These are phyloP conservation scores for Scopus umbretta DNA, from an alignment of 2,113 vertebrate genomes.

Conservation along the genomic window DNA sequence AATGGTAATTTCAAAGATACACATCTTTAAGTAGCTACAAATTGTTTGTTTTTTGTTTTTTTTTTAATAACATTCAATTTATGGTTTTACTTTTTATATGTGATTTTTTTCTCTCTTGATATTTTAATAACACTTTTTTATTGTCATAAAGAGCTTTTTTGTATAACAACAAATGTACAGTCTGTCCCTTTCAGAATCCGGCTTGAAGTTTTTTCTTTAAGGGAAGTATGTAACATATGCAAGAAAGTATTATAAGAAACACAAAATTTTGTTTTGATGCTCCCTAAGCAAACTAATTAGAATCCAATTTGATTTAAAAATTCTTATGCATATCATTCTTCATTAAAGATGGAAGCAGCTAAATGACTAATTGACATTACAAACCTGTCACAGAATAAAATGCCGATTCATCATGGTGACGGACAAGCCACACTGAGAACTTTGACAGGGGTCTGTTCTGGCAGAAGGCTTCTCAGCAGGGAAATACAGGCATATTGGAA, in stretches of 20 bases:
- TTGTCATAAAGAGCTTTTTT: neutral
- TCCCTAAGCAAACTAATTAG: neutral
- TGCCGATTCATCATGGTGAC: neutral
- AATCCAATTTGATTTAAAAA: neutral
- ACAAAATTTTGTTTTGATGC: neutral
- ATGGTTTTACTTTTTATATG: neutral
- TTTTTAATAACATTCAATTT: neutral
- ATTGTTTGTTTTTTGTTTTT: too few species aligned
- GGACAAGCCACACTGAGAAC: neutral
- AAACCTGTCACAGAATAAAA: neutral
- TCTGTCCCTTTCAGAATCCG: neutral
- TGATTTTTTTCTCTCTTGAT: neutral
- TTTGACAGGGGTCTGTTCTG: neutral
- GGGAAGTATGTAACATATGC: neutral
- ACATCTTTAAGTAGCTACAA: neutral
- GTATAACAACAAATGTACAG: neutral
- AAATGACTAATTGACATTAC: neutral
- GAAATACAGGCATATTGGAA: neutral
- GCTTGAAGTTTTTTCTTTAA: neutral
- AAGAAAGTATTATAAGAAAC: neutral
- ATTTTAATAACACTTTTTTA: neutral
- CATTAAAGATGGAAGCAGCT: neutral
- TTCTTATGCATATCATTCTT: neutral
- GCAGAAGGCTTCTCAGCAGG: conserved; percentile 26
- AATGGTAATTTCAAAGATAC: neutral